Percentiles rank a stretch among this genome's conserved stretches.
phyloP scores from a whole-genome alignment of 2,113 vertebrate species.

The Amphiprion ocellaris region DNA sequence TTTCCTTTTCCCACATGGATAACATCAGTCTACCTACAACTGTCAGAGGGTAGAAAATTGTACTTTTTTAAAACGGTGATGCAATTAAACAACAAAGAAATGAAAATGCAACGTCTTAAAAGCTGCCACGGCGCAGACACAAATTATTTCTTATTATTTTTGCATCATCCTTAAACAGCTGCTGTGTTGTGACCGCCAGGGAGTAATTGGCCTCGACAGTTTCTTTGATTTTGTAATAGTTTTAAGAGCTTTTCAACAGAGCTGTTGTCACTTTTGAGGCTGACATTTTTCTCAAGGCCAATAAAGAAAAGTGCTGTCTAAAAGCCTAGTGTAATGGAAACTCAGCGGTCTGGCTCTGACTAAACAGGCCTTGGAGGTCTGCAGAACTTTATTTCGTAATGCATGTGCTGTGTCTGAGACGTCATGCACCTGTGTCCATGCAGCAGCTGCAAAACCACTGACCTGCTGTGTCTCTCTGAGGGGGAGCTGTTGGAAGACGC shows the following conservation, averaged over 20 bases:
- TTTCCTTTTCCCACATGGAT: too few relatives aligned
- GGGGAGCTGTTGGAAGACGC: constrained; percentile 59
- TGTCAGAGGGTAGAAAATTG: too few relatives aligned
- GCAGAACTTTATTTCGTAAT: background rate
- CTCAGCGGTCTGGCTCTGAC: background rate
- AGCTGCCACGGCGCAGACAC: background rate
- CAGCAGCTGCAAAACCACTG: constrained; percentile 35
- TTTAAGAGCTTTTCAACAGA: background rate
- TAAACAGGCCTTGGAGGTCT: background rate
- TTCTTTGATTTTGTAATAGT: background rate
- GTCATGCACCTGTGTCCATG: background rate
- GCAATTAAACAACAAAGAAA: background rate
- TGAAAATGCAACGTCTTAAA: too few relatives aligned
- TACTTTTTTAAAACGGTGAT: background rate
- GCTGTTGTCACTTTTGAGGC: background rate
- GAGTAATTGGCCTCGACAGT: background rate
- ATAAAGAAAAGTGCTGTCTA: background rate
- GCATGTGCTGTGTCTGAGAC: background rate
- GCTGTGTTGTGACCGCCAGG: background rate
- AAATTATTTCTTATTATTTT: background rate
- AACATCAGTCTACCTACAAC: too few relatives aligned
- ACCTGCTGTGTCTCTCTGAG: constrained; percentile 77
- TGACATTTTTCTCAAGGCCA: background rate
- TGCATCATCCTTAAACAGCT: background rate
- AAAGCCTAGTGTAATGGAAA: background rate